Conservation (phyloP, 2,113 vertebrate genomes). For the Brevimyrus niger region DNA sequence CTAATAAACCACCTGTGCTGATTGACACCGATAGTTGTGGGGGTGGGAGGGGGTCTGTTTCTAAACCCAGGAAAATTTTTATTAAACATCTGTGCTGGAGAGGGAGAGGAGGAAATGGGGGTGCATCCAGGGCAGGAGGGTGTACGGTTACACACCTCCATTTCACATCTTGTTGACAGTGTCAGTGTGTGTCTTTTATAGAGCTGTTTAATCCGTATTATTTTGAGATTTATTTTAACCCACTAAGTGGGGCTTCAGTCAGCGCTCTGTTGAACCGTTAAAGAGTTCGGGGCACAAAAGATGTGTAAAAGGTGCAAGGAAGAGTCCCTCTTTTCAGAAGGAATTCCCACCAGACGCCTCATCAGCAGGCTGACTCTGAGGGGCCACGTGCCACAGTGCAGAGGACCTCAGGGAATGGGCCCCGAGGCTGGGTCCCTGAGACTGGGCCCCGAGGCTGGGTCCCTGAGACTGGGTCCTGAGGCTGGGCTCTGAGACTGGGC, state of each 20-base stretch:
- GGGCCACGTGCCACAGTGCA: neutral
- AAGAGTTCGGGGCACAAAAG: too few relatives aligned
- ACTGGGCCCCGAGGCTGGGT: neutral
- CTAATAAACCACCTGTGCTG: constrained; percentile 57
- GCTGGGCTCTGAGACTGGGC: neutral
- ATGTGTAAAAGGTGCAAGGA: neutral
- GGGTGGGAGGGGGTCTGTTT: neutral
- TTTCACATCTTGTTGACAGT: constrained; percentile 7
- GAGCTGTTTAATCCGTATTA: neutral
- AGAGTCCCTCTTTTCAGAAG: neutral
- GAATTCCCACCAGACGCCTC: neutral
- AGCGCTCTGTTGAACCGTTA: neutral
- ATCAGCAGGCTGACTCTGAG: neutral
- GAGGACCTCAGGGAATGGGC: neutral
- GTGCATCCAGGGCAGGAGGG: neutral
- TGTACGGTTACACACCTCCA: neutral
- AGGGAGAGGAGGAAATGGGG: neutral
- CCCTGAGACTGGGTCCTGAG: too few relatives aligned
- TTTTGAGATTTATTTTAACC: neutral
- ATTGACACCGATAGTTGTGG: constrained; percentile 58
- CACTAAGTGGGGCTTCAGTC: neutral
- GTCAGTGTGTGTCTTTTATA: neutral
- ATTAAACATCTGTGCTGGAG: constrained; percentile 40
- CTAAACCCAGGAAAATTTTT: constrained; percentile 38
- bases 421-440: too few relatives aligned